These are phyloP conservation scores for Synanthedon formicaeformis DNA, from an alignment of 2,888 invertebrate species.

Conservation along the genomic window DNA sequence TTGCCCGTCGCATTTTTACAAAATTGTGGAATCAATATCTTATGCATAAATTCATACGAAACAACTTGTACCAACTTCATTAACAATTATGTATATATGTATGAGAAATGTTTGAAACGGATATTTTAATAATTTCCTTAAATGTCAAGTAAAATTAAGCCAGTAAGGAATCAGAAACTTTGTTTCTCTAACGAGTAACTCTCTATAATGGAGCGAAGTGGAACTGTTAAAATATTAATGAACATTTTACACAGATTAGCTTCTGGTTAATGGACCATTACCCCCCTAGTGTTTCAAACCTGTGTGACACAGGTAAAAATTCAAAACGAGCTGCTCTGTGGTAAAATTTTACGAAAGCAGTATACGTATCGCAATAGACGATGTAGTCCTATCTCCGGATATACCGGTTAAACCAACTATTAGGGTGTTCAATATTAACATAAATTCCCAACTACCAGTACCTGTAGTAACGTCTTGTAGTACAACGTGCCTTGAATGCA, in stretches of 20 bases:
- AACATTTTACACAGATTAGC: not conserved
- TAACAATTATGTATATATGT: too few relatives aligned
- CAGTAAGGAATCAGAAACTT: too few relatives aligned
- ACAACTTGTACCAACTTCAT: too few relatives aligned
- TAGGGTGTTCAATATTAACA: slow-evolving; percentile 28
- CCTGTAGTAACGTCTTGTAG: slow-evolving; percentile 19
- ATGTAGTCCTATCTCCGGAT: slow-evolving; percentile 12
- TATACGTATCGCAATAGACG: slow-evolving; percentile 10
- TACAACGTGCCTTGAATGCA: slow-evolving; percentile 12
- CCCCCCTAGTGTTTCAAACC: not conserved
- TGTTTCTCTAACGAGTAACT: too few relatives aligned
- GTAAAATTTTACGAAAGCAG: slow-evolving; percentile 2
- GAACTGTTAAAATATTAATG: not conserved
- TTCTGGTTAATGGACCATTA: not conserved
- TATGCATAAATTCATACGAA: too few relatives aligned
- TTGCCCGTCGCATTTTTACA: too few relatives aligned
- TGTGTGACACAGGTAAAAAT: not conserved
- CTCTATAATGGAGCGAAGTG: not conserved
- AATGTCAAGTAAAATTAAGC: too few relatives aligned
- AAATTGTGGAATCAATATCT: too few relatives aligned
- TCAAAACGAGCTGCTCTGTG: not conserved
- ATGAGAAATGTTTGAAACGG: too few relatives aligned
- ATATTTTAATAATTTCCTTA: too few relatives aligned
- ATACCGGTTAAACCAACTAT: slow-evolving; percentile 17
- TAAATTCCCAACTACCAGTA: slow-evolving; percentile 24